Percentiles rank a stretch among this genome's conserved stretches.
phyloP scores from a whole-genome alignment of 2,113 vertebrate genomes.

The Pelobates fuscus region DNA sequence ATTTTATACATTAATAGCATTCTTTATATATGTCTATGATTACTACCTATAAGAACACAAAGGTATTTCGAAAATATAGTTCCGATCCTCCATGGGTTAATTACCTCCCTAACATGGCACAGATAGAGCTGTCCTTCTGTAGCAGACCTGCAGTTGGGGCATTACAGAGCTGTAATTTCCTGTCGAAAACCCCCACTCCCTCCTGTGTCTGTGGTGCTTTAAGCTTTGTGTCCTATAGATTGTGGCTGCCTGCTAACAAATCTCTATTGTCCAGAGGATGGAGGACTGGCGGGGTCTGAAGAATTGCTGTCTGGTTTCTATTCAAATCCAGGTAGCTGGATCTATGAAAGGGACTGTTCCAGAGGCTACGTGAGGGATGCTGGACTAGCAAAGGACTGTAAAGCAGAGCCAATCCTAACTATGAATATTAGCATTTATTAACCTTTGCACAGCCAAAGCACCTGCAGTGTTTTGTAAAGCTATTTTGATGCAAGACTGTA shows the following conservation, averaged over 20 bases:
- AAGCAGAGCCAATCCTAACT: constrained; percentile 19
- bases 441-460: not conserved
- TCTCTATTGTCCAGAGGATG: constrained; percentile 87
- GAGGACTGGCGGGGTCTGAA: constrained; percentile 82
- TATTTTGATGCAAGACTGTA: not conserved
- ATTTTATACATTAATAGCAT: too few species aligned
- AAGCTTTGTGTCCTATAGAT: constrained; percentile 89
- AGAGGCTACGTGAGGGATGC: constrained; percentile 69
- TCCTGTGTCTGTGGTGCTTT: constrained; percentile 73
- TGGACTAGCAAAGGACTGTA: constrained; percentile 61
- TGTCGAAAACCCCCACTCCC: constrained; percentile 72
- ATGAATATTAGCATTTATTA: not conserved
- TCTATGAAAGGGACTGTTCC: constrained; percentile 75
- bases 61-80: too few species aligned
- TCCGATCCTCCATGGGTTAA: not conserved
- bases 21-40: too few species aligned
- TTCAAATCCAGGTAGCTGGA: constrained; percentile 91
- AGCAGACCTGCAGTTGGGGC: constrained; percentile 77
- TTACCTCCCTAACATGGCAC: constrained; percentile 50
- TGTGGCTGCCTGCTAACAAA: constrained; percentile 90
- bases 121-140: constrained; percentile 66
- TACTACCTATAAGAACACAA: too few species aligned
- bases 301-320: constrained; percentile 96
- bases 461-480: not conserved
- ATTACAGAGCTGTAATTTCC: constrained; percentile 94